Conservation (phyloP, 1,140 invertebrate species). For the Antheraea mylitta region DNA sequence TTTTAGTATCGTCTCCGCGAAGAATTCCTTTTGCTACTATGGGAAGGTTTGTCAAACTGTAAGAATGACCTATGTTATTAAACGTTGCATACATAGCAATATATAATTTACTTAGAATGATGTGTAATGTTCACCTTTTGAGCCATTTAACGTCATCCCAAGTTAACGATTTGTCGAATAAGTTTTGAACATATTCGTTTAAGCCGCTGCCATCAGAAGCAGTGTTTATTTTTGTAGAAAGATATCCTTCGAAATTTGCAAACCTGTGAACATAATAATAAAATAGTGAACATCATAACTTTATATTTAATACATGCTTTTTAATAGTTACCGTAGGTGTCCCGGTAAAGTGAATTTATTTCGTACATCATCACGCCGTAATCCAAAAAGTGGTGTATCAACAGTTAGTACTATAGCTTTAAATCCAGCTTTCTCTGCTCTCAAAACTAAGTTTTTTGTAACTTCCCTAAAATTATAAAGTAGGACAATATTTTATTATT, state of each 20-base stretch:
- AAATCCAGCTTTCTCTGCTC: conserved; percentile 92
- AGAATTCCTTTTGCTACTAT: conserved; percentile 95
- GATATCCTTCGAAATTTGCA: conserved; percentile 84
- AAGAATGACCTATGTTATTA: conserved; percentile 25
- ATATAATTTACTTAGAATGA: not conserved
- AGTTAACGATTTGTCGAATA: conserved; percentile 89
- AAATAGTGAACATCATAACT: conserved; percentile 4
- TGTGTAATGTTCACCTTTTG: conserved; percentile 78
- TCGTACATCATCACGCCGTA: conserved; percentile 87
- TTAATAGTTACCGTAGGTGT: conserved; percentile 84
- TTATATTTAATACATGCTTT: not conserved
- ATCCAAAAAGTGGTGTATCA: conserved; percentile 92
- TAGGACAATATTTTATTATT: not conserved
- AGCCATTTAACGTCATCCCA: conserved; percentile 94
- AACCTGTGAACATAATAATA: conserved; percentile 69
- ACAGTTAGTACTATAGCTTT: conserved; percentile 94
- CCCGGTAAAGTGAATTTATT: conserved; percentile 92
- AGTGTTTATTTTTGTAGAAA: conserved; percentile 80
- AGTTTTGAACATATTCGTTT: conserved; percentile 85
- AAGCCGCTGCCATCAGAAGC: conserved; percentile 83
- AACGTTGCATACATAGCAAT: not conserved
- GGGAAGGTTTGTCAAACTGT: conserved; percentile 87
- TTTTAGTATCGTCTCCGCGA: conserved; percentile 90
- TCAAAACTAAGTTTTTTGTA: conserved; percentile 85
- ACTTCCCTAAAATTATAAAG: conserved; percentile 80